A percentile compares a stretch with the other conserved stretches of the same genome.
Conservation (phyloP, 2,113 vertebrate genomes). For the Dolichallabes microphthalmus region DNA sequence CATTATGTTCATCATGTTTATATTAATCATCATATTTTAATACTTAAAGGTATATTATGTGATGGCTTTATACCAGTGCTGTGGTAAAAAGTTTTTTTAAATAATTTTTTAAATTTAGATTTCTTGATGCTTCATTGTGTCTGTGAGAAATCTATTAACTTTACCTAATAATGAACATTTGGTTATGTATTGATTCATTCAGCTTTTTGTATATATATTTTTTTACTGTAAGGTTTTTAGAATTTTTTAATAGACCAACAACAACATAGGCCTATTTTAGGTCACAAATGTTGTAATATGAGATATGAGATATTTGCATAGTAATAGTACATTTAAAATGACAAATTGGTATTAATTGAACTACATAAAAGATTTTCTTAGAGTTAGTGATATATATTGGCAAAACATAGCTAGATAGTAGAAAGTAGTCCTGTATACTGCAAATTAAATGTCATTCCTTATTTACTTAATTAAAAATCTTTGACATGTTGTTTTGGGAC, state of each 20-base stretch:
- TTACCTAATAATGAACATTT: not conserved
- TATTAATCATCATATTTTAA: not conserved
- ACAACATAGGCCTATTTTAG: too few species aligned
- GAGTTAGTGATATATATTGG: not conserved
- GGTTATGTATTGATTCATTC: too few species aligned
- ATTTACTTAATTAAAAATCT: not conserved
- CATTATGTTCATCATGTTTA: not conserved
- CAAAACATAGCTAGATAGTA: not conserved
- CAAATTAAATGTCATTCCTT: not conserved
- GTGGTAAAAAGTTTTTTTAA: not conserved
- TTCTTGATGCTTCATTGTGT: not conserved
- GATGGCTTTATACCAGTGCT: not conserved
- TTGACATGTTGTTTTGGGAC: not conserved
- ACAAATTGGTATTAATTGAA: not conserved
- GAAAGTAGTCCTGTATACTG: not conserved
- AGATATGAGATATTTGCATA: not conserved
- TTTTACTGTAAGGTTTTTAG: too few species aligned
- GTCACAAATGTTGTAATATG: not conserved
- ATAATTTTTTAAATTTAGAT: not conserved
- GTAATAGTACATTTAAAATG: not conserved
- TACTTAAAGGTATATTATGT: not conserved
- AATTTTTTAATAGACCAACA: too few species aligned
- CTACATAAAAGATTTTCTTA: not conserved
- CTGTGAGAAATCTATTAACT: not conserved
- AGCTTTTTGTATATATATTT: not conserved